A percentile compares a stretch with the other conserved stretches of the same genome.
Evolutionary conservation across 2,113 vertebrate genomes (phyloP).

Genomic region (Malurus elegans): DNA sequence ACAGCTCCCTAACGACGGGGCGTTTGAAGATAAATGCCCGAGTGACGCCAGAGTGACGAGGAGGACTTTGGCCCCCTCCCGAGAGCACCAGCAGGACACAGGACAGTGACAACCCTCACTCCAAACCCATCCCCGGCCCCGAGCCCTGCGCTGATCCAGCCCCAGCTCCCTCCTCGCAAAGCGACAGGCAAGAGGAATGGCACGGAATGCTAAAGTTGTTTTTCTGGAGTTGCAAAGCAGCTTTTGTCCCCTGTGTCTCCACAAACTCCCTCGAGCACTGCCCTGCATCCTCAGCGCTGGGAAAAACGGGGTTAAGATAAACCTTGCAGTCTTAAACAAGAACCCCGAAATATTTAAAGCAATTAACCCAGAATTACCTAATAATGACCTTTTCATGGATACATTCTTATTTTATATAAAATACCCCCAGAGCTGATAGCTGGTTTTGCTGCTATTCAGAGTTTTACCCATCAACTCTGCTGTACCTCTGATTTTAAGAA

Average conservation of each 20-base stretch:
- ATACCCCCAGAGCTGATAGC: neutral
- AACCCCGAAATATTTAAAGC: neutral
- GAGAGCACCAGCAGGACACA: neutral
- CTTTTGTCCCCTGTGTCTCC: neutral
- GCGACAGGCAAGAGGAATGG: neutral
- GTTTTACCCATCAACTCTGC: neutral
- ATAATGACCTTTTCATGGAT: neutral
- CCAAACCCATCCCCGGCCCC: neutral
- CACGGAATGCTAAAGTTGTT: fast-evolving
- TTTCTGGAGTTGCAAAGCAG: neutral
- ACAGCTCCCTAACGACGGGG: neutral
- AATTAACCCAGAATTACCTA: neutral
- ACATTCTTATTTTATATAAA: neutral
- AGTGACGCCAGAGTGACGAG: neutral
- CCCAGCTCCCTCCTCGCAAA: neutral
- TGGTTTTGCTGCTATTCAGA: neutral
- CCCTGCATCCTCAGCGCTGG: fast-evolving
- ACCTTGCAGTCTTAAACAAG: neutral
- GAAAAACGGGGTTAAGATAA: neutral
- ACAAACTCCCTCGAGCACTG: neutral
- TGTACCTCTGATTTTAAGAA: neutral
- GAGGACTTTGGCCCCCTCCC: neutral
- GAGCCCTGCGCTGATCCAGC: neutral
- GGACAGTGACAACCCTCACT: neutral
- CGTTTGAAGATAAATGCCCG: neutral